phyloP scores from a whole-genome alignment of 2,113 vertebrate species.

The Chrysochloris asiatica region DNA sequence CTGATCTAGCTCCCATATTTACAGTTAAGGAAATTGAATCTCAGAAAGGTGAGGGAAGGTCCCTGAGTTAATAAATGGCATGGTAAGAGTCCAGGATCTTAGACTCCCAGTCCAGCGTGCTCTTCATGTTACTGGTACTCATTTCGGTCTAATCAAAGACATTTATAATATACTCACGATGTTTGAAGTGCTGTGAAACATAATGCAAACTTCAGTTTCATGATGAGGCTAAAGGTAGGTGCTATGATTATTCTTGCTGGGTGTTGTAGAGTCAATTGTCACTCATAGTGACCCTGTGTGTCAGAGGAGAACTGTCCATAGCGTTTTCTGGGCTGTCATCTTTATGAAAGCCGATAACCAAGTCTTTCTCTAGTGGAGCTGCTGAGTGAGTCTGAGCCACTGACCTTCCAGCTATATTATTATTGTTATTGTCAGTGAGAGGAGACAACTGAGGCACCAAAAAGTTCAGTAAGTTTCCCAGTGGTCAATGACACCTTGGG shows the following conservation, averaged over 20 bases:
- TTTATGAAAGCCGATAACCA: too few relatives aligned
- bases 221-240: neutral
- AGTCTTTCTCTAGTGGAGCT: too few relatives aligned
- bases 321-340: too few relatives aligned
- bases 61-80: neutral
- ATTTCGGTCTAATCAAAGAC: neutral
- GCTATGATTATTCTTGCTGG: neutral
- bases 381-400: too few relatives aligned
- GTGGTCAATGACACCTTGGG: neutral
- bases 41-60: too few relatives aligned
- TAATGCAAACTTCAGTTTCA: neutral
- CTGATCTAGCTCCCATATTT: neutral
- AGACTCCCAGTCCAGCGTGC: neutral
- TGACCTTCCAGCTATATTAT: neutral
- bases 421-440: neutral
- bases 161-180: neutral
- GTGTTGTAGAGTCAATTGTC: too few relatives aligned
- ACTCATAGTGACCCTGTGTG: too few relatives aligned
- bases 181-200: neutral
- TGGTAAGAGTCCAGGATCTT: neutral
- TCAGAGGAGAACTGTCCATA: too few relatives aligned
- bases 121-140: neutral
- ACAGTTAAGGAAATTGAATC: neutral
- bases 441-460: neutral
- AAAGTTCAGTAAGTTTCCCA: neutral